These are phyloP conservation scores for Glossophaga mutica DNA, from an alignment of 2,797 vertebrate species.

Conservation along the genomic window DNA sequence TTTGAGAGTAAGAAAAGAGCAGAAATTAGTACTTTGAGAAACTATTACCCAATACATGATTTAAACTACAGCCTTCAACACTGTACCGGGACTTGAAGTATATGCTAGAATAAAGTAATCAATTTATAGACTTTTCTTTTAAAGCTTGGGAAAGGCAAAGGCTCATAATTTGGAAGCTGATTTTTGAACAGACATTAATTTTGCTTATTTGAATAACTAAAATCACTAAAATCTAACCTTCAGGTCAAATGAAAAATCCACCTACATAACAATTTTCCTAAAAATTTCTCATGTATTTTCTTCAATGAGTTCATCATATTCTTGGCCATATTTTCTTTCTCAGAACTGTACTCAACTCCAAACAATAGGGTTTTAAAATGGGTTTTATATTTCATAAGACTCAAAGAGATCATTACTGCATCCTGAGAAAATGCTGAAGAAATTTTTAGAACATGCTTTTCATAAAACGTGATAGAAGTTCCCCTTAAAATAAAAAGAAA, in stretches of 20 bases:
- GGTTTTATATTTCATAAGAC: background rate
- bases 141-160: slow-evolving; percentile 25
- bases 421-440: background rate
- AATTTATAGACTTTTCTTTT: background rate
- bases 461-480: background rate
- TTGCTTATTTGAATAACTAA: background rate
- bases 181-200: background rate
- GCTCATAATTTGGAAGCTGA: slow-evolving; percentile 5
- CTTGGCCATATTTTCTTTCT: background rate
- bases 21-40: slow-evolving; percentile 18
- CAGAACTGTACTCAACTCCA: background rate
- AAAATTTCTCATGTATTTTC: background rate
- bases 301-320: background rate
- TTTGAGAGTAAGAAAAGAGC: slow-evolving; percentile 23
- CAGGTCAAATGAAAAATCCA: slow-evolving; percentile 19
- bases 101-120: background rate
- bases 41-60: background rate
- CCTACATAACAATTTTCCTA: slow-evolving; percentile 13
- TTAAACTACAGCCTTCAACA: background rate
- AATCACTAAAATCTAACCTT: background rate
- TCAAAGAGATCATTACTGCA: background rate
- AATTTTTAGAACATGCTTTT: slow-evolving; percentile 19
- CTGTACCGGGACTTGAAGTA: background rate
- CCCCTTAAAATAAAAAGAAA: background rate
- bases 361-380: background rate